Evolutionary conservation across 2,113 vertebrate genomes (phyloP), one percentile per base, ranked within the genome.

Genomic region (Amphiprion ocellaris): DNA sequence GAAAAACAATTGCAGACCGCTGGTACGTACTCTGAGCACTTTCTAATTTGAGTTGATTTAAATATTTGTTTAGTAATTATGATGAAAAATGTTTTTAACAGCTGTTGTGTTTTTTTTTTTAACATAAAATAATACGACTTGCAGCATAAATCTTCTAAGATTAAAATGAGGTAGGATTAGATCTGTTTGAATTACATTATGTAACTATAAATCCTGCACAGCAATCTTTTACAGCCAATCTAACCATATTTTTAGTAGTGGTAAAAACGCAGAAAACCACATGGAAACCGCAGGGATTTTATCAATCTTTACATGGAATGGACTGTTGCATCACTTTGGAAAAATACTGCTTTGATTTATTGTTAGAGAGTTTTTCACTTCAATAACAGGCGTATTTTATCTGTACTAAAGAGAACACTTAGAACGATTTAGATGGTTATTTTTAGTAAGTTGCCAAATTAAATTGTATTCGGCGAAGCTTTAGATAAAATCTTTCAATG

Each of bases 21-120:
- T 46, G 37, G 44, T 24, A 21, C 19, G 17, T 39, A 5, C 28
- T 61, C 56, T 0, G 23, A 58, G 47, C 70, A 49, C 49, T 68
- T 66, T 70, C 49, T 41, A 30, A 4, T 33, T 26, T 53, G 26
- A 66, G 79, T 49, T 61, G 47, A 83, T 80, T 81, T 85, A 56
- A 82, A 82, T 62, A 66, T 76, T 85, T 75, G 69, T 83, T 77
- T 16, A 9, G 54, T 69, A 72, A 79, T 90, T 71, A 77, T 15
- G 61, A 59, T 0, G 1, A 74, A 68, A 74, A 86, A 56, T 69
- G 56, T 71, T 58, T 41, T 58, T 41, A 55, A 39, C 77, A 86
- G 76, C 82, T 64, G 87, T 62, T 69, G 77, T 5, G 49, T 1
- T 60, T 71, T 41, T 83, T 44, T 44, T 44, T 44, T 44, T 14